A percentile compares a stretch with the other conserved stretches of the same genome.
These are phyloP conservation scores for Brachionus calyciflorus DNA, from an alignment of 1,140 invertebrate genomes.

Conservation along the genomic window DNA sequence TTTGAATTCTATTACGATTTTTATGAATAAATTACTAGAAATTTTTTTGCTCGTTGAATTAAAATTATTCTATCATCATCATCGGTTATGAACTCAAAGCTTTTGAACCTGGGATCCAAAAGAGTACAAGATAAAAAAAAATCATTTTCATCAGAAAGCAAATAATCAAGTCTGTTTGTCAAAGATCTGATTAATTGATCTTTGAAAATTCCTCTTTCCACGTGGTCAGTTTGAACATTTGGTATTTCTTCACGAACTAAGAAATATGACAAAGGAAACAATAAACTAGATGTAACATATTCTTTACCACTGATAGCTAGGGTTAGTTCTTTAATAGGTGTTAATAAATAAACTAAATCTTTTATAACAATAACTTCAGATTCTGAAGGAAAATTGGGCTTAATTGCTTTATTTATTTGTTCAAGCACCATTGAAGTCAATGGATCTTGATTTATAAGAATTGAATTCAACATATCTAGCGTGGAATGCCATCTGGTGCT, in stretches of 20 bases:
- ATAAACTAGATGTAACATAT: neutral
- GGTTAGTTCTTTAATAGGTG: neutral
- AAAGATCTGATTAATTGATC: too few relatives aligned
- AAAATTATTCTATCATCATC: too few relatives aligned
- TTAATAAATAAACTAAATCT: neutral
- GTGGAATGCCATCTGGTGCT: neutral
- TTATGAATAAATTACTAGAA: too few relatives aligned
- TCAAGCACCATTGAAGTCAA: neutral
- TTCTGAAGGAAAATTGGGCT: neutral
- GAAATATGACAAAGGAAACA: neutral
- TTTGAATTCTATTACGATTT: too few relatives aligned
- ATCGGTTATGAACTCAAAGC: too few relatives aligned
- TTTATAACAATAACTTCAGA: neutral
- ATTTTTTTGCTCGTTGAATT: too few relatives aligned
- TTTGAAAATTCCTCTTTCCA: too few relatives aligned
- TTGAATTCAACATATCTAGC: neutral
- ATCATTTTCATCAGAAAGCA: too few relatives aligned
- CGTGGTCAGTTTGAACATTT: neutral
- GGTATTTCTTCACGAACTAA: neutral
- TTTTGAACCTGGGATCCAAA: too few relatives aligned
- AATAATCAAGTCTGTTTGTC: too few relatives aligned
- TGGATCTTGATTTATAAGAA: neutral
- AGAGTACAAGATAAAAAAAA: too few relatives aligned
- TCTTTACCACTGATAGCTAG: neutral
- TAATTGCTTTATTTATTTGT: neutral